phyloP scores from a whole-genome alignment of 2,797 vertebrate genomes.

The Sciurus carolinensis region DNA sequence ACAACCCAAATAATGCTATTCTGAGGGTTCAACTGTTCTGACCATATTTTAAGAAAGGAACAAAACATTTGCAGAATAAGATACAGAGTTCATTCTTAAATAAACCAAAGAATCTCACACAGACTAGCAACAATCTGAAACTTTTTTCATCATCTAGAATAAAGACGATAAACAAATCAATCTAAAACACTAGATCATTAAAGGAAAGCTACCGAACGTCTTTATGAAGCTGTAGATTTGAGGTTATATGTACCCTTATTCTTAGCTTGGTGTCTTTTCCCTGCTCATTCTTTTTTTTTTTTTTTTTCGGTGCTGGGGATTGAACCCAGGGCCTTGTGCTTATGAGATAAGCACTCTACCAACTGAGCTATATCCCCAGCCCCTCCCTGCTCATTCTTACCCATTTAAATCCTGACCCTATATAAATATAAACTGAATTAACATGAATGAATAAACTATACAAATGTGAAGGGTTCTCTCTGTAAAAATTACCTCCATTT shows the following conservation, averaged over 20 bases:
- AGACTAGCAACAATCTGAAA: background rate
- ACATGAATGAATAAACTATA: background rate
- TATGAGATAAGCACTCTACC: too few species aligned
- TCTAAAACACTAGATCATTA: slow-evolving; percentile 13
- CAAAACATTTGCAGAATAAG: slow-evolving; percentile 31
- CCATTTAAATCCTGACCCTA: background rate
- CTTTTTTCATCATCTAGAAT: background rate
- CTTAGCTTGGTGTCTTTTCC: background rate
- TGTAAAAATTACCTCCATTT: background rate
- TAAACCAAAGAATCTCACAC: background rate
- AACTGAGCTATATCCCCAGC: too few species aligned
- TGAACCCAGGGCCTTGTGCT: too few species aligned
- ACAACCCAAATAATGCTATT: background rate
- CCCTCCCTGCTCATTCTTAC: background rate
- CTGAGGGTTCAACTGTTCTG: background rate
- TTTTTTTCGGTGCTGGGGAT: too few species aligned
- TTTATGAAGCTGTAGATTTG: slow-evolving; percentile 24
- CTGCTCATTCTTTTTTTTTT: background rate
- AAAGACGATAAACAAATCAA: slow-evolving; percentile 19
- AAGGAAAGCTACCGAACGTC: slow-evolving; percentile 4
- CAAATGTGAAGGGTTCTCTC: background rate
- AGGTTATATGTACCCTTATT: background rate
- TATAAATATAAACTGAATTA: slow-evolving; percentile 27
- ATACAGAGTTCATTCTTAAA: slow-evolving; percentile 22
- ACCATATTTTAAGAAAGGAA: background rate